phyloP scores from a whole-genome alignment of 2,797 vertebrate species.

The Tauraco hartlaubi region DNA sequence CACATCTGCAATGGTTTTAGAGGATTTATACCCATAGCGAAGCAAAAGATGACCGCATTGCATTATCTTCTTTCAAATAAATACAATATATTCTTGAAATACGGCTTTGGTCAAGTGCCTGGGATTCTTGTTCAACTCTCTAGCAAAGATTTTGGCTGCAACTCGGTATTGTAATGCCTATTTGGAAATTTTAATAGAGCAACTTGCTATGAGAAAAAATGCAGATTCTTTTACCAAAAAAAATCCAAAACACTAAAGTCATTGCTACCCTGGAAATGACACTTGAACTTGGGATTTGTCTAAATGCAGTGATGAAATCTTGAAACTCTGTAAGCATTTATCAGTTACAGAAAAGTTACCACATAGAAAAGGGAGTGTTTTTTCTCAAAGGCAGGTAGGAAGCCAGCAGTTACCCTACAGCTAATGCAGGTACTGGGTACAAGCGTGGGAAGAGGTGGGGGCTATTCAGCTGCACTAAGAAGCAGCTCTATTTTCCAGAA shows the following conservation, averaged over 20 bases:
- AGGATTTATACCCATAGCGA: slow-evolving; percentile 69
- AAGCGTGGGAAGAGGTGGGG: not conserved
- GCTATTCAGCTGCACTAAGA: not conserved
- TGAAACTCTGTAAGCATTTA: not conserved
- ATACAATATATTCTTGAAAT: slow-evolving; percentile 63
- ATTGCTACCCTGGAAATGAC: not conserved
- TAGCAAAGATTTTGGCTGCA: slow-evolving; percentile 16
- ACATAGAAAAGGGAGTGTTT: not conserved
- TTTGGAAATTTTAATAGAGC: not conserved
- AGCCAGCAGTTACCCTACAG: not conserved
- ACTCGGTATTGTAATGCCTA: not conserved
- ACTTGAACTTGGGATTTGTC: not conserved
- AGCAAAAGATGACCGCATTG: slow-evolving; percentile 63
- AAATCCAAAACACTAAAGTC: not conserved
- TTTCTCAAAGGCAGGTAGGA: not conserved
- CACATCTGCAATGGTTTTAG: slow-evolving; percentile 68
- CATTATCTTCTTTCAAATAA: slow-evolving; percentile 70
- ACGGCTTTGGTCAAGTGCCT: slow-evolving; percentile 55
- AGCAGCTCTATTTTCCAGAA: not conserved
- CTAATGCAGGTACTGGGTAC: not conserved
- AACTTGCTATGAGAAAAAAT: not conserved
- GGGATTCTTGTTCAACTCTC: slow-evolving; percentile 7
- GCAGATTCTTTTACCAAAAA: not conserved
- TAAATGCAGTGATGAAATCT: not conserved
- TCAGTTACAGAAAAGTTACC: not conserved